phyloP scores from a whole-genome alignment of 2,113 vertebrate genomes.

The Psophia crepitans region DNA sequence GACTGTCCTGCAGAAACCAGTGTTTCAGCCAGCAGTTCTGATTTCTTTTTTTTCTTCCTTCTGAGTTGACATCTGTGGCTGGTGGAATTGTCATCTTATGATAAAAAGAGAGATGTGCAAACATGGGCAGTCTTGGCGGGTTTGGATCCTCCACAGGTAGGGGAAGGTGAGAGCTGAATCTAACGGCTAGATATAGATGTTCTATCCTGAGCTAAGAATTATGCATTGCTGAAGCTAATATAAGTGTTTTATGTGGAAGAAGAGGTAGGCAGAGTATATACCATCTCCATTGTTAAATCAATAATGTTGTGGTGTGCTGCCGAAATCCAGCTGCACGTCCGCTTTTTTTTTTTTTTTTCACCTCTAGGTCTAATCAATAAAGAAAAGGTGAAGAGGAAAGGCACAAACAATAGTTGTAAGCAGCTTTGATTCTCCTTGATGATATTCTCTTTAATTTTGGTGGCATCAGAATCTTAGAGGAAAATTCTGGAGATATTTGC shows the following conservation, averaged over 20 bases:
- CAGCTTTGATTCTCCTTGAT: background rate
- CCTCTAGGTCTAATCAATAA: background rate
- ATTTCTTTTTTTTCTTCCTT: background rate
- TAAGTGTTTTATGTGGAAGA: slow-evolving; percentile 24
- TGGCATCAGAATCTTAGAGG: background rate
- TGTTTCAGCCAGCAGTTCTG: background rate
- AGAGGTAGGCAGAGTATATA: background rate
- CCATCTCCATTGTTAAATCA: background rate
- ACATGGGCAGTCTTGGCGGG: background rate
- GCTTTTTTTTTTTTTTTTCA: background rate
- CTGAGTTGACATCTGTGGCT: background rate
- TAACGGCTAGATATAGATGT: background rate
- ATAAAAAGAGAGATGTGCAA: background rate
- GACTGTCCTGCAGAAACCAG: background rate
- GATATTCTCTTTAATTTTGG: background rate
- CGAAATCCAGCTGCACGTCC: rapidly evolving
- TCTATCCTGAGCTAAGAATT: background rate
- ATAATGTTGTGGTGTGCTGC: background rate
- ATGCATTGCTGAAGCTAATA: background rate
- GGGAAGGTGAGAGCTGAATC: background rate
- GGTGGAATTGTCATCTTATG: background rate
- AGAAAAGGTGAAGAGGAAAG: slow-evolving; percentile 8
- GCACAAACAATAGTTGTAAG: background rate
- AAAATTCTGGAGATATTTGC: background rate
- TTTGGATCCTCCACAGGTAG: background rate